phyloP scores from a whole-genome alignment of 2,797 vertebrate genomes.

The Macroramphosus scolopax region DNA sequence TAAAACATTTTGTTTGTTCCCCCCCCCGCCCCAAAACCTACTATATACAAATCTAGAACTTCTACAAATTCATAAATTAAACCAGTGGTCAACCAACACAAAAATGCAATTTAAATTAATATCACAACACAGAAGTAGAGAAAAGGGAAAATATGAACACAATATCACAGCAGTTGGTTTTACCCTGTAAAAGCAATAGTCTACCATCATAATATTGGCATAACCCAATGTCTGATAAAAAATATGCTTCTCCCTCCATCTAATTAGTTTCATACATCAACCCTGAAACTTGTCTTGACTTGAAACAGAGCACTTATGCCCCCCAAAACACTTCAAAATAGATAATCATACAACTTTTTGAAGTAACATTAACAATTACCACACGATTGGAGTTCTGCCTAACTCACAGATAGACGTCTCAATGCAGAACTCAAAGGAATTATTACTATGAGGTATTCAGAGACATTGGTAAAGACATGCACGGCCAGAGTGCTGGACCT shows the following conservation, averaged over 20 bases:
- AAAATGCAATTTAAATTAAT: constrained; percentile 93
- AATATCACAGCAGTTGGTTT: constrained; percentile 95
- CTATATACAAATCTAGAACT: constrained; percentile 95
- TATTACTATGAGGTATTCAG: constrained; percentile 99
- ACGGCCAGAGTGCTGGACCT: constrained; percentile 86
- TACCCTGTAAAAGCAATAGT: constrained; percentile 97
- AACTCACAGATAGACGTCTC: constrained; percentile 91
- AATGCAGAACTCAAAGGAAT: constrained; percentile 96
- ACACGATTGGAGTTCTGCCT: constrained; percentile 92
- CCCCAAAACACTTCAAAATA: constrained; percentile 83
- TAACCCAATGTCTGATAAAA: constrained; percentile 83
- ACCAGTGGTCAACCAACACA: constrained; percentile 87
- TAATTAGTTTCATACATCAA: constrained; percentile 81
- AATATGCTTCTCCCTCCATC: constrained; percentile 82
- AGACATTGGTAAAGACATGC: constrained; percentile 94
- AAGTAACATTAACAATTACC: constrained; percentile 92
- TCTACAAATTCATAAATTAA: constrained; percentile 98
- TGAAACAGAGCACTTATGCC: constrained; percentile 83
- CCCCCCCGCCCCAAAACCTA: constrained; percentile 74
- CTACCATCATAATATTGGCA: constrained; percentile 81
- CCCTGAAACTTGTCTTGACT: constrained; percentile 86
- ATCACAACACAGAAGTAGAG: constrained; percentile 88
- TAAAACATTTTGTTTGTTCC: constrained; percentile 75
- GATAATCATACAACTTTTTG: constrained; percentile 90
- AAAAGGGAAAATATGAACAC: constrained; percentile 86